A percentile compares a stretch with the other conserved stretches of the same genome.
Evolutionary conservation across 2,113 vertebrate species (phyloP).

Genomic region (Clarias macrocephalus): DNA sequence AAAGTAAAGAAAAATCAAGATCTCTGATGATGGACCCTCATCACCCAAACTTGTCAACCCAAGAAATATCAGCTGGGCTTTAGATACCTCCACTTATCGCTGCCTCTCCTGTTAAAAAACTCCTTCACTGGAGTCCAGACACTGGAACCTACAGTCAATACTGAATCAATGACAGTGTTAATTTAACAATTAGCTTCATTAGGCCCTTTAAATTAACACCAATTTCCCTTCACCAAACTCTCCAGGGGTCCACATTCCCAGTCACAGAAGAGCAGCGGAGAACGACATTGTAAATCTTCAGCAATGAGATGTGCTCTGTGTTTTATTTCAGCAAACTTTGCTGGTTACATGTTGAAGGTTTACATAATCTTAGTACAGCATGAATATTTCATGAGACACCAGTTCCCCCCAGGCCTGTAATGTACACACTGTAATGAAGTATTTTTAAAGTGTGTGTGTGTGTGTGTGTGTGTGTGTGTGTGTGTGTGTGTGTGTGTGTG

Average conservation of each 20-base stretch:
- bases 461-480: no score
- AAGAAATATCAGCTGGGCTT: slow-evolving; percentile 25
- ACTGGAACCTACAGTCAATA: slow-evolving; percentile 57
- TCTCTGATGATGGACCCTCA: neutral
- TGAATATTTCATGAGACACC: slow-evolving; percentile 14
- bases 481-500: neutral
- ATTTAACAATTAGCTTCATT: slow-evolving; percentile 75
- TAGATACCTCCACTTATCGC: slow-evolving; percentile 57
- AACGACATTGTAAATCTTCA: neutral
- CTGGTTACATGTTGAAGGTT: neutral
- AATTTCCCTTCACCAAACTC: slow-evolving; percentile 16
- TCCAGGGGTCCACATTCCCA: slow-evolving; percentile 40
- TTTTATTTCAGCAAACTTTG: neutral
- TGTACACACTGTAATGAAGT: slow-evolving; percentile 36
- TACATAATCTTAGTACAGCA: neutral
- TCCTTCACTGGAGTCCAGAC: slow-evolving; percentile 63
- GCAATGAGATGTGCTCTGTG: neutral
- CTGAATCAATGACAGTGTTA: slow-evolving; percentile 72
- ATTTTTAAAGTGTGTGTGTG: neutral
- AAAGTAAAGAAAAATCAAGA: neutral
- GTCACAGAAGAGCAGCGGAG: slow-evolving; percentile 13
- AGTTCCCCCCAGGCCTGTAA: slow-evolving; percentile 13
- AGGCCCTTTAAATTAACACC: slow-evolving; percentile 73
- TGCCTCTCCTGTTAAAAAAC: slow-evolving; percentile 67
- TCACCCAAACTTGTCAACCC: no score